These are phyloP conservation scores for Pangasius krempfi DNA, from an alignment of 2,797 vertebrate genomes.

Conservation along the genomic window DNA sequence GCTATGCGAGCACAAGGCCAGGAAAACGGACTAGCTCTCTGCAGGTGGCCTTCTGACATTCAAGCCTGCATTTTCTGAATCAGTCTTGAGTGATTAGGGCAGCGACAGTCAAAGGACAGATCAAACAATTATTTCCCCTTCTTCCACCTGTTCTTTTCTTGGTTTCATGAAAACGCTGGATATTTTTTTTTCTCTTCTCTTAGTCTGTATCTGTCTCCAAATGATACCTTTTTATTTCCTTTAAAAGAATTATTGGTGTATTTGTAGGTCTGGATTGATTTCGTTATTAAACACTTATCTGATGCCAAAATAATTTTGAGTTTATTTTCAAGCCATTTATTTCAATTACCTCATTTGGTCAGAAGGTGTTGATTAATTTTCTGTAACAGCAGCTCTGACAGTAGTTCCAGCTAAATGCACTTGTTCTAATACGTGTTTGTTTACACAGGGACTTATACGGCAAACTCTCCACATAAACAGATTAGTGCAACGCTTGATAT, in stretches of 20 bases:
- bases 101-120: conserved; percentile 90
- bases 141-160: conserved; percentile 68
- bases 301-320: background rate
- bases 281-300: background rate
- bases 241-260: conserved; percentile 43
- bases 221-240: conserved; percentile 54
- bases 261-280: background rate
- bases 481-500: background rate
- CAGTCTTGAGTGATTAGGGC: conserved; percentile 98
- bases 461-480: too few relatives aligned
- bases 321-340: background rate
- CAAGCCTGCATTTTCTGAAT: conserved; percentile 99
- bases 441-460: background rate
- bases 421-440: background rate
- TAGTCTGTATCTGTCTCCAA: conserved; percentile 58
- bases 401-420: background rate
- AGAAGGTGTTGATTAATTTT: background rate
- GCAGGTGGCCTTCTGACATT: conserved; percentile 99
- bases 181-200: conserved; percentile 17
- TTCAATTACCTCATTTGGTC: background rate
- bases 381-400: background rate
- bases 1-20: conserved; percentile 88
- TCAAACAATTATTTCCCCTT: conserved; percentile 95
- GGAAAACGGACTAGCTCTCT: conserved; percentile 93
- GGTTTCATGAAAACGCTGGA: conserved; percentile 50